These are phyloP conservation scores for Uria aalge DNA, from an alignment of 2,113 vertebrate species.

Conservation along the genomic window DNA sequence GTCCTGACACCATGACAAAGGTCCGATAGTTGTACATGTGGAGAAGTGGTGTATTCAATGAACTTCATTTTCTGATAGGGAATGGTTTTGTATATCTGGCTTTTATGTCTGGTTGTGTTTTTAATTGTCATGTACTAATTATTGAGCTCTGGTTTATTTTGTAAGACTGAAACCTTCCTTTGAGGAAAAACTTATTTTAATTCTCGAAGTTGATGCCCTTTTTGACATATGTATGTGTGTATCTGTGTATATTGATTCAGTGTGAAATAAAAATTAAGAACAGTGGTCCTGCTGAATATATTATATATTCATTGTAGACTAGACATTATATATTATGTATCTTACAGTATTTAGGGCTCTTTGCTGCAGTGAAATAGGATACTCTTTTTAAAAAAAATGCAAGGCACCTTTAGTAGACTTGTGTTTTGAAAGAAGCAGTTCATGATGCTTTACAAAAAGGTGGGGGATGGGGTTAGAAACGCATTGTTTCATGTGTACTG, in stretches of 20 bases:
- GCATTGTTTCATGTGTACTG: neutral
- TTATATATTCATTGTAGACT: neutral
- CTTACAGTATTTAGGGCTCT: neutral
- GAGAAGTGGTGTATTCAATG: neutral
- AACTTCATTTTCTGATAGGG: neutral
- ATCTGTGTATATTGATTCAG: neutral
- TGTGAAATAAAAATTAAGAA: neutral
- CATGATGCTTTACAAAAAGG: neutral
- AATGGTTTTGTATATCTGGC: neutral
- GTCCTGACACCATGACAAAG: neutral
- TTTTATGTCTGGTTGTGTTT: neutral
- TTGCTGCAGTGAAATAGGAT: neutral
- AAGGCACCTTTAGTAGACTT: neutral
- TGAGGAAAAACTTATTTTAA: neutral
- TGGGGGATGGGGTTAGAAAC: fast-evolving
- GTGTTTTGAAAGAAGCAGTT: neutral
- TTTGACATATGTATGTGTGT: neutral
- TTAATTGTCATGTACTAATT: neutral
- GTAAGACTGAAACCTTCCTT: neutral
- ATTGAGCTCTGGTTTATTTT: neutral
- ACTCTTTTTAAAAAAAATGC: neutral
- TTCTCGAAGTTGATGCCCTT: neutral
- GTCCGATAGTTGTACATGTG: neutral
- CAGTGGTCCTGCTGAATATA: neutral
- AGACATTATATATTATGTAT: neutral